phyloP scores from a whole-genome alignment of 2,888 invertebrate species.

The Archaeoteleia sp. region DNA sequence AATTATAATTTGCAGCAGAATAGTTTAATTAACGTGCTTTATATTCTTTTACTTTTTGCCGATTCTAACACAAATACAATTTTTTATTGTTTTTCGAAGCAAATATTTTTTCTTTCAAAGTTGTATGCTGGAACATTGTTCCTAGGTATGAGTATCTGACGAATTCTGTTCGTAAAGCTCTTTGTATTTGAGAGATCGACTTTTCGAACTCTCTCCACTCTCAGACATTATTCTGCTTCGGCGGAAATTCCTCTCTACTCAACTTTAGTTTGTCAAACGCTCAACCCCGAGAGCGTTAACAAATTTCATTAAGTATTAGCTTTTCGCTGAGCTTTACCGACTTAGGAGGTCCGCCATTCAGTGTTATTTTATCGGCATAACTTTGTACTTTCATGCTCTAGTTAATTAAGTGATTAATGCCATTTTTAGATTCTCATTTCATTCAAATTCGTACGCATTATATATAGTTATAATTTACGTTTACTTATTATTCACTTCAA shows the following conservation, averaged over 20 bases:
- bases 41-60: too few relatives aligned
- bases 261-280: conserved; percentile 47
- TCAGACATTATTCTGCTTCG: conserved; percentile 36
- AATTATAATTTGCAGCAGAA: too few relatives aligned
- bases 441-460: too few relatives aligned
- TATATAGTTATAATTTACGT: too few relatives aligned
- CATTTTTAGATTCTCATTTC: conserved; percentile 8
- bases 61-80: conserved; percentile 1
- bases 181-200: conserved; percentile 43
- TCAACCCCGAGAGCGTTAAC: conserved; percentile 41
- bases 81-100: background rate
- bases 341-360: conserved; percentile 21
- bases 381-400: conserved; percentile 15
- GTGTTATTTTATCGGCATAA: conserved; percentile 30
- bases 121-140: conserved; percentile 11
- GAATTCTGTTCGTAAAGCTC: conserved; percentile 35
- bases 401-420: conserved; percentile 24
- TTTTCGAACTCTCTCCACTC: conserved; percentile 40
- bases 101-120: conserved; percentile 16
- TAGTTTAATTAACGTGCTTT: too few relatives aligned
- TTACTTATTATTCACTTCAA: too few relatives aligned
- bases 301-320: conserved; percentile 48
- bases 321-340: conserved; percentile 31
- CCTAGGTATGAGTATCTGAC: conserved; percentile 16
- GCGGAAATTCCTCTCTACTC: conserved; percentile 37